Evolutionary conservation across 1,140 invertebrate species (phyloP).

Genomic region (Drosophila equinoxialis): DNA sequence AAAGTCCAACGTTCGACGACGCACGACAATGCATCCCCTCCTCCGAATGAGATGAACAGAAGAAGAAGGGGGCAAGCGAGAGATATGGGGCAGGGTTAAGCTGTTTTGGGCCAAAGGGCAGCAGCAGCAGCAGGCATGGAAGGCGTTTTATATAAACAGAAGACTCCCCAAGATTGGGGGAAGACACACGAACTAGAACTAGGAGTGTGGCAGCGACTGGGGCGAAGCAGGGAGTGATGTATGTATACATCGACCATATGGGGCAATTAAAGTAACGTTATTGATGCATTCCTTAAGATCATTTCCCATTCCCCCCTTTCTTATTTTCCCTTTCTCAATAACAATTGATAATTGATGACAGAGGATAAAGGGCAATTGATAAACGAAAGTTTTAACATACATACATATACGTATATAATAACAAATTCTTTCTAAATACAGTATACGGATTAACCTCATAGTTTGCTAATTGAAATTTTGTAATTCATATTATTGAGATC

Average conservation of each 20-base stretch:
- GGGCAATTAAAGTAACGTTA: constrained; percentile 58
- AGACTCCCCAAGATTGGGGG: not conserved
- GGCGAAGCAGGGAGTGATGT: not conserved
- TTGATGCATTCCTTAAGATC: constrained; percentile 36
- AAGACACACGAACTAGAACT: not conserved
- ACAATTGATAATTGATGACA: constrained; percentile 29
- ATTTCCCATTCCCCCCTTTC: constrained; percentile 10
- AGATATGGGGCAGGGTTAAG: constrained; percentile 6
- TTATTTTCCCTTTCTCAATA: constrained; percentile 7
- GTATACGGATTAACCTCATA: no score
- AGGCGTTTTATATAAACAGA: constrained; percentile 29
- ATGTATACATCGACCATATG: constrained; percentile 61
- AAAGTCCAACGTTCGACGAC: constrained; percentile 67
- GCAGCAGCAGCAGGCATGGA: constrained; percentile 9
- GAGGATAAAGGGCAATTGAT: not conserved
- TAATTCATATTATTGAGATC: no score
- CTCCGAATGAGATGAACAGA: not conserved
- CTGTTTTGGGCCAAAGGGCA: constrained; percentile 23
- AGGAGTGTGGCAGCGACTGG: no score
- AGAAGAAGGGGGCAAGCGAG: not conserved
- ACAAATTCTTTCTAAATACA: not conserved
- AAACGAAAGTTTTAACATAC: not conserved
- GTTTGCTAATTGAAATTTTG: no score
- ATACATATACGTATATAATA: not conserved
- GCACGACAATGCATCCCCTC: constrained; percentile 27